Evolutionary conservation across 2,888 invertebrate genomes (phyloP), one percentile per base, ranked within the genome.

Genomic region (Thera britannica): DNA sequence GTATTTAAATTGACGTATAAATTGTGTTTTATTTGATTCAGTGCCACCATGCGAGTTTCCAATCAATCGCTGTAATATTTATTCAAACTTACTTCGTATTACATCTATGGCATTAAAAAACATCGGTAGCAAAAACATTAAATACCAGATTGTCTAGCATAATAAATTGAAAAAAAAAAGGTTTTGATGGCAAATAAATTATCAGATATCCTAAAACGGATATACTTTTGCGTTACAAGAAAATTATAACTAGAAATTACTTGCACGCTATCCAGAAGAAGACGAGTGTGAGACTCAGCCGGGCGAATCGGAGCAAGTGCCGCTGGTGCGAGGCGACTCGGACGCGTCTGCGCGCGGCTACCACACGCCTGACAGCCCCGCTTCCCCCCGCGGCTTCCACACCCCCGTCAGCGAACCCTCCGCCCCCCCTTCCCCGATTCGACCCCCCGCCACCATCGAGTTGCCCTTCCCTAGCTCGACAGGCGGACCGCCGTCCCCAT

Each of bases 401-500:
- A 97, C 97, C 0, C 97, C 97, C 23, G 95, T 97, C 75, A 84
- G 96, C 81, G 96, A 95, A 62, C 76, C 88, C 35, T 95, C 95
- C 72, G 89, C 89, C 3, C 90, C 92, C 1, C 80, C 90, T 8
- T 86, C 92, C 44, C 95, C 94, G 81, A 87, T 83, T 83, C 82
- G 81, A 12, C 82, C 82, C 2, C 96, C 12, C 95, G 95, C 81
- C 95, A 96, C 36, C 95, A 96, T 94, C 11, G 88, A 95, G 92
- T 87, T 82, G 52, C 93, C 86, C 94, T 94, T 88, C 79, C 80
- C 86, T 2, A 78, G 78, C 3, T 84, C 88, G 0, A 87, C 81
- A 12, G 87, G 81, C 49, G 90, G 88, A 12, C 95, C 96, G 0
- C 96, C 97, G 0, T 97, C 98, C 0, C 97, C 98, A 0, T 97